Base-by-base conservation (phyloP, 2,888 invertebrate genomes). In the Brachyptera putata region DNA sequence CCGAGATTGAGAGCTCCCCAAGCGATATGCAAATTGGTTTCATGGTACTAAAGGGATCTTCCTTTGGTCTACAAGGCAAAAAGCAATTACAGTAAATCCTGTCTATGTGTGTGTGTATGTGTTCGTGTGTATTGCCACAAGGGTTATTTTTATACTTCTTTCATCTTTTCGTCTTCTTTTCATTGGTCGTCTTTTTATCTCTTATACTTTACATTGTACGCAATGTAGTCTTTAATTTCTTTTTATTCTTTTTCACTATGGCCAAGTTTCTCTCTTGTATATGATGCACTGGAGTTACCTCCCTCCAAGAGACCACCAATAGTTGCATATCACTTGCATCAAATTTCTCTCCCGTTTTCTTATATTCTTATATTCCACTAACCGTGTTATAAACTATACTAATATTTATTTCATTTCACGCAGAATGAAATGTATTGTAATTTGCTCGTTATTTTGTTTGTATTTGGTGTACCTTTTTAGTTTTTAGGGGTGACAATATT, bases 261-360 rank as follows among this genome's bases (percentile, higher is more conserved):
- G 48, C 46, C 55, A 56, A 60, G 56, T 39, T 60, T 60, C 55
- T 56, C 56, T 60, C 56, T 25, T 18, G 53, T 41, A 55, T 30
- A 60, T 60, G n/a, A n/a, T n/a, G n/a, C n/a, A n/a, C n/a, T n/a
- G n/a, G n/a, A n/a, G n/a, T n/a, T n/a, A n/a, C n/a, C n/a, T n/a
- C n/a, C n/a, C n/a, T n/a, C n/a, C n/a, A n/a, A n/a, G n/a, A n/a
- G n/a, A n/a, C n/a, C n/a, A n/a, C n/a, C n/a, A n/a, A n/a, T n/a
- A n/a, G n/a, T n/a, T n/a, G n/a, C n/a, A n/a, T n/a, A n/a, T n/a
- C n/a, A n/a, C n/a, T n/a, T n/a, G n/a, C n/a, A n/a, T n/a, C n/a
- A n/a, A n/a, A n/a, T n/a, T n/a, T n/a, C n/a, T n/a, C n/a, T n/a
- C n/a, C n/a, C n/a, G n/a, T n/a, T n/a, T n/a, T n/a, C n/a, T n/a